These are phyloP conservation scores for Ctena decussata DNA, from an alignment of 2,888 invertebrate species.

Conservation along the genomic window DNA sequence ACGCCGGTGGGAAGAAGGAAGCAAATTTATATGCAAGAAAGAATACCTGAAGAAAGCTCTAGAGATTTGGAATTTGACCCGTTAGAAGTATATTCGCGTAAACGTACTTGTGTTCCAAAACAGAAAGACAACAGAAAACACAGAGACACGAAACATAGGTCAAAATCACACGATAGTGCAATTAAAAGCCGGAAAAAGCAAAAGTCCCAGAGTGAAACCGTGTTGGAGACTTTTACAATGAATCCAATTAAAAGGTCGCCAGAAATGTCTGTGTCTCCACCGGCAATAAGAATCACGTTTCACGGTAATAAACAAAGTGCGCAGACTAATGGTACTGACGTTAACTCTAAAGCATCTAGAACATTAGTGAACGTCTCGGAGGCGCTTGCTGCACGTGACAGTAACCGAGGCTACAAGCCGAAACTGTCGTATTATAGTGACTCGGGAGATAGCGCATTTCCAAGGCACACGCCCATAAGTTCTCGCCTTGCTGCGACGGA, in stretches of 20 bases:
- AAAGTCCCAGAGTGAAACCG: neutral
- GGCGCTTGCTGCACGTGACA: neutral
- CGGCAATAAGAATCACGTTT: neutral
- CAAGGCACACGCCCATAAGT: constrained; percentile 70
- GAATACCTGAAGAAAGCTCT: constrained; percentile 46
- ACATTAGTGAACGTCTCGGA: constrained; percentile 1
- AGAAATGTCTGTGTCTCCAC: neutral
- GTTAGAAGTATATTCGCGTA: neutral
- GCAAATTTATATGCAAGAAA: constrained; percentile 43
- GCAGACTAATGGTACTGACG: neutral
- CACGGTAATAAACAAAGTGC: neutral
- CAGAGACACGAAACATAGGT: neutral
- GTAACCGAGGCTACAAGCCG: neutral
- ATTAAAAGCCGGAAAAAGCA: neutral
- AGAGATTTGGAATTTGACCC: neutral
- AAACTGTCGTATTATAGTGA: constrained; percentile 69
- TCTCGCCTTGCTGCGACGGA: constrained; percentile 65
- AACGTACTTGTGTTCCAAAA: neutral
- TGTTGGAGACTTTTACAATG: constrained; percentile 1
- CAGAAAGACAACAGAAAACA: neutral
- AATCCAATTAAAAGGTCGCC: neutral
- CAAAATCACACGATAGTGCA: neutral
- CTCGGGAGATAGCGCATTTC: constrained; percentile 79
- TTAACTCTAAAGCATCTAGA: neutral
- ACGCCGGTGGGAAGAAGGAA: constrained; percentile 42